phyloP scores from a whole-genome alignment of 2,888 invertebrate species.

The Ryuthela nishihirai region DNA sequence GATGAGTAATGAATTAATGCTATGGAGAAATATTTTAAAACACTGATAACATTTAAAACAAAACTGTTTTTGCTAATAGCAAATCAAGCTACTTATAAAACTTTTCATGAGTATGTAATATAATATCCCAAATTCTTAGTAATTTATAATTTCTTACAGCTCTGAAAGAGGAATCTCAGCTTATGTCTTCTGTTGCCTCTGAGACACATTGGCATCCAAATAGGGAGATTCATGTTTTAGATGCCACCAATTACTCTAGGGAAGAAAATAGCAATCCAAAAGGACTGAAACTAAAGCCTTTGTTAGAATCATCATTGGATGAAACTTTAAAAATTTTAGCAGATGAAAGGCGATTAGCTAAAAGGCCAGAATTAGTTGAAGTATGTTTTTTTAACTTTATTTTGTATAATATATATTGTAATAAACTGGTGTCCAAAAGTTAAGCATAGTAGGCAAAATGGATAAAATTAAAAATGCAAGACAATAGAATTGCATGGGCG shows the following conservation, averaged over 20 bases:
- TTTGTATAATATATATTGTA: too few species aligned
- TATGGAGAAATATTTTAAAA: too few species aligned
- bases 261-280: slow-evolving; percentile 13
- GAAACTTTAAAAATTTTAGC: slow-evolving; percentile 54
- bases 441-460: too few species aligned
- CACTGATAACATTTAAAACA: too few species aligned
- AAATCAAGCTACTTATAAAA: too few species aligned
- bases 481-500: too few species aligned
- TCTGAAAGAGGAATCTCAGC: slow-evolving; percentile 33
- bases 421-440: too few species aligned
- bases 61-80: too few species aligned
- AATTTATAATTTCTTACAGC: slow-evolving; percentile 10
- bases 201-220: slow-evolving; percentile 7
- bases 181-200: slow-evolving; percentile 12
- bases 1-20: too few species aligned
- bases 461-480: too few species aligned
- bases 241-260: slow-evolving; percentile 19
- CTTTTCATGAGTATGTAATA: too few species aligned
- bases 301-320: slow-evolving; percentile 48
- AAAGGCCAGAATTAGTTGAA: slow-evolving; percentile 63
- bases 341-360: slow-evolving; percentile 57
- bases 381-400: slow-evolving; percentile 42
- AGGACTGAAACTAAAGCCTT: slow-evolving; percentile 1
- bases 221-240: slow-evolving; percentile 11
- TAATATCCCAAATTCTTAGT: too few species aligned